Base-by-base conservation (phyloP, 2,888 invertebrate genomes). In the Beris chalybata region DNA sequence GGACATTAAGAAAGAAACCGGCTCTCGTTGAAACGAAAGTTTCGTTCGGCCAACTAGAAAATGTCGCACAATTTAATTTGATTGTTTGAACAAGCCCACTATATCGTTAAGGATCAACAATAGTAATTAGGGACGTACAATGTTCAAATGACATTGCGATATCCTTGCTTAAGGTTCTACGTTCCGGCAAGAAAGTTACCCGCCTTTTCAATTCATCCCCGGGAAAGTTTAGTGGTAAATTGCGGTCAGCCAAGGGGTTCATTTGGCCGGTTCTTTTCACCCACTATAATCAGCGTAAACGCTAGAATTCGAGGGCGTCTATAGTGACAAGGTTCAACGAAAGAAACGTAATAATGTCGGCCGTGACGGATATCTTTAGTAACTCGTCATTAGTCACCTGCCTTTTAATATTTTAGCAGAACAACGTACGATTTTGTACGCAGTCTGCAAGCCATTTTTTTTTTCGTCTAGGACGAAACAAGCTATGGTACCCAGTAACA, bases 81-180 rank as follows among this genome's bases (percentile, higher is more conserved):
- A 65, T 65, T 65, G 65, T 65, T 65, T 58, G 65, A 58, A 38
- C 52, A 58, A 65, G 57, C 58, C 65, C 53, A 52, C 57, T 43
- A 57, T 65, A 58, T 65, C 57, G 65, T 58, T 65, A 32, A 43
- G 52, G 58, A 53, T 58, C 52, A 31, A 45, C 58, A 65, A 65
- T 65, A 57, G 57, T 56, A 50, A 64, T 31, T 43, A 53, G 47
- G 64, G 47, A 47, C 47, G 45, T 47, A 47, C 29, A 32, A 12
- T 32, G 45, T 30, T 48, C 48, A 48, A 12, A 15, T 48, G 48
- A 48, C 48, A 11, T 38, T 38, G 38, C 38, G 7, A 5, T 5
- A 15, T 48, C 48, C 12, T 48, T 48, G 5, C 15, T n/a, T 48
- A 48, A 11, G 48, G 48, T 22, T 22, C 3, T 22, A 22, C 38